Evolutionary conservation across 2,888 invertebrate species (phyloP).

Genomic region (Anthophora plumipes): DNA sequence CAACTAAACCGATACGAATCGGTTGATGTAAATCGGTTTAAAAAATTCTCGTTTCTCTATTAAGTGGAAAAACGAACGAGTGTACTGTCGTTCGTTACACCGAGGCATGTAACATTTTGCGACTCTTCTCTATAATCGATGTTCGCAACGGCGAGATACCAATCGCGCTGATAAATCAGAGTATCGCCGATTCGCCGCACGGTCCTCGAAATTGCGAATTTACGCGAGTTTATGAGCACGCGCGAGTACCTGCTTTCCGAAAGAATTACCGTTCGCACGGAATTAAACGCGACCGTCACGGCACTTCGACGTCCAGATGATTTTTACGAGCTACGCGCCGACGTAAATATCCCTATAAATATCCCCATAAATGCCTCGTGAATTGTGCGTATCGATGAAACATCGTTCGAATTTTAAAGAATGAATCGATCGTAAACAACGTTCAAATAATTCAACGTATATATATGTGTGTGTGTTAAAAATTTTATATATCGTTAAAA

Average conservation of each 20-base stretch:
- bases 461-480: too few species aligned
- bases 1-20: background rate
- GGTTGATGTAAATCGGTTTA: background rate
- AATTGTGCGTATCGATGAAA: constrained; percentile 38
- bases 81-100: constrained; percentile 19
- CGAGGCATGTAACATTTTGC: constrained; percentile 41
- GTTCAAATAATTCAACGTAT: background rate
- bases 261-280: constrained; percentile 63
- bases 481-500: too few species aligned
- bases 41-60: background rate
- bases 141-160: constrained; percentile 24
- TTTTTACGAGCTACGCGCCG: constrained; percentile 63
- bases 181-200: constrained; percentile 68
- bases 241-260: constrained; percentile 52
- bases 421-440: constrained; percentile 1
- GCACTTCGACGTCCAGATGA: constrained; percentile 45
- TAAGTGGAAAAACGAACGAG: constrained; percentile 15
- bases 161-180: constrained; percentile 70
- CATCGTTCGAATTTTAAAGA: background rate
- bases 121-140: constrained; percentile 10
- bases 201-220: constrained; percentile 73
- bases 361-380: constrained; percentile 38
- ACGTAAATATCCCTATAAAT: constrained; percentile 51
- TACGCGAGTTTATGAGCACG: constrained; percentile 61
- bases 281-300: constrained; percentile 64